Evolutionary conservation across 2,888 invertebrate genomes (phyloP).

Genomic region (Leptarthrus brevirostris): DNA sequence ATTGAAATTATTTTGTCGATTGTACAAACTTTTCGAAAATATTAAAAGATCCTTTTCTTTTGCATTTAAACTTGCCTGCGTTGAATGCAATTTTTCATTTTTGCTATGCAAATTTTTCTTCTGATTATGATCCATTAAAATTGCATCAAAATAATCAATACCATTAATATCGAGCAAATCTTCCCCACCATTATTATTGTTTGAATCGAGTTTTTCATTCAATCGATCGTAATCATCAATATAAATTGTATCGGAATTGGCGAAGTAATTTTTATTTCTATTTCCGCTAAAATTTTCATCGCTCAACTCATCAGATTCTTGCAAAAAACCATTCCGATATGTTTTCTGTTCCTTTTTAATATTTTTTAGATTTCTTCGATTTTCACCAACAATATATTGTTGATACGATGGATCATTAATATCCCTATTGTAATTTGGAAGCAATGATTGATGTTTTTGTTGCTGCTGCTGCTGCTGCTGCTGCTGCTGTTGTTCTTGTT

Average conservation of each 20-base stretch:
- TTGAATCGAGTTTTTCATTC: constrained; percentile 50
- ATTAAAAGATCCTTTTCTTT: constrained; percentile 27
- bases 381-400: neutral
- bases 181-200: constrained; percentile 19
- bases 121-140: constrained; percentile 42
- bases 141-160: constrained; percentile 52
- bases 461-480: neutral
- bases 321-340: neutral
- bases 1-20: neutral
- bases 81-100: neutral
- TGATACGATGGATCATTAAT: neutral
- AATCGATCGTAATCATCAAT: constrained; percentile 58
- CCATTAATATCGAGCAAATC: constrained; percentile 41
- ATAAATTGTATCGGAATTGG: constrained; percentile 57
- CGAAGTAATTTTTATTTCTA: constrained; percentile 37
- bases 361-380: neutral
- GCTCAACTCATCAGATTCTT: constrained; percentile 16
- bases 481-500: neutral
- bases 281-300: constrained; percentile 11
- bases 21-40: neutral
- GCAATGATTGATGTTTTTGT: neutral
- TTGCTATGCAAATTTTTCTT: neutral
- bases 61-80: neutral
- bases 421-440: constrained; percentile 1
- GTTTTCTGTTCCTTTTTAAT: constrained; percentile 11